Evolutionary conservation across 2,888 invertebrate genomes (phyloP).

Genomic region (Dasypogon diadema): DNA sequence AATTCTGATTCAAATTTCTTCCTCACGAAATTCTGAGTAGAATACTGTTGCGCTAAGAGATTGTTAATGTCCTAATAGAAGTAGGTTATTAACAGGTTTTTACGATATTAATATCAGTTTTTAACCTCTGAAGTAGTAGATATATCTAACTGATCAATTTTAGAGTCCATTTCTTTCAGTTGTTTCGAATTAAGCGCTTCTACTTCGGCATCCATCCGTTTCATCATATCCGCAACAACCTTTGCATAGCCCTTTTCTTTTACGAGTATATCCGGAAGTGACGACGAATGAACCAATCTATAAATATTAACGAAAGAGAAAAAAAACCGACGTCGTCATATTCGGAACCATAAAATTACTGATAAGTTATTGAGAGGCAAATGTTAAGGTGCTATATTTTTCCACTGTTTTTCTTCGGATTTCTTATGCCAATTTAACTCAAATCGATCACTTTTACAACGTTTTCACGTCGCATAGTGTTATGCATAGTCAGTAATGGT

Average conservation of each 20-base stretch:
- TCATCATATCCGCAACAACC: slow-evolving; percentile 79
- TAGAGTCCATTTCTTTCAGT: slow-evolving; percentile 89
- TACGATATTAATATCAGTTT: too few relatives aligned
- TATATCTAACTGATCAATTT: slow-evolving; percentile 82
- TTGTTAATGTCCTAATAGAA: slow-evolving; percentile 80
- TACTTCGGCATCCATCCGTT: slow-evolving; percentile 80
- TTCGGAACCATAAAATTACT: too few relatives aligned
- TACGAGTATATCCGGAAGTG: slow-evolving; percentile 87
- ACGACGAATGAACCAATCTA: slow-evolving; percentile 84
- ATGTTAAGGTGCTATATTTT: too few relatives aligned
- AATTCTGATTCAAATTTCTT: slow-evolving; percentile 89
- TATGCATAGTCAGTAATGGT: too few relatives aligned
- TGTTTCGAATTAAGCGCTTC: slow-evolving; percentile 80
- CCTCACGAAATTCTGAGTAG: slow-evolving; percentile 84
- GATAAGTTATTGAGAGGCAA: too few relatives aligned
- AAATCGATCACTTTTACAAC: too few relatives aligned
- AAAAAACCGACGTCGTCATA: too few relatives aligned
- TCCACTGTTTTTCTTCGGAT: too few relatives aligned
- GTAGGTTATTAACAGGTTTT: too few relatives aligned
- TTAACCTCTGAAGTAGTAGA: slow-evolving; percentile 73
- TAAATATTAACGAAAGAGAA: too few relatives aligned
- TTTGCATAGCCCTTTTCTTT: slow-evolving; percentile 89
- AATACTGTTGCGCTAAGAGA: slow-evolving; percentile 84
- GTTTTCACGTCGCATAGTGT: too few relatives aligned
- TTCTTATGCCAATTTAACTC: too few relatives aligned